Percentiles rank a stretch among this genome's conserved stretches.
phyloP scores from a whole-genome alignment of 2,797 vertebrate species.

The Sardinella longiceps region DNA sequence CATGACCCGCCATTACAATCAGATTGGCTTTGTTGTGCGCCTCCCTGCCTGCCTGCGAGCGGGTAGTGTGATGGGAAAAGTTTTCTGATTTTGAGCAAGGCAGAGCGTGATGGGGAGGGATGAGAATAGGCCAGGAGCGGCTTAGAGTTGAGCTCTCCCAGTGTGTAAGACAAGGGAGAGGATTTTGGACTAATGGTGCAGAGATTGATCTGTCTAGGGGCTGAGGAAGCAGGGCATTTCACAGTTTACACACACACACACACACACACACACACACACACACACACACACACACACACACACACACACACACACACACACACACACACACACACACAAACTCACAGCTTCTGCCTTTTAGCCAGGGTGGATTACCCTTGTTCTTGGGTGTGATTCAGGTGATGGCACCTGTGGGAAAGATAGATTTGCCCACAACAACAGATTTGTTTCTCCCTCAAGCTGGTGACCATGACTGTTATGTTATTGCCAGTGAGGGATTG shows the following conservation, averaged over 20 bases:
- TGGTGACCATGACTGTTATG: not conserved
- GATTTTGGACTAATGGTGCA: not conserved
- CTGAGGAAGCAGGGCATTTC: not conserved
- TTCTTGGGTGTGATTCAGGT: not conserved
- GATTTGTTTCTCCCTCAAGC: not conserved
- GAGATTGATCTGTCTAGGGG: not conserved
- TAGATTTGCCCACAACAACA: not conserved
- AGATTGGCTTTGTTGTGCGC: not conserved
- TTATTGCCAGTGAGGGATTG: not conserved
- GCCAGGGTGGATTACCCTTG: not conserved
- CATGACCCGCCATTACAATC: not conserved
- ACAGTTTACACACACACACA: not conserved
- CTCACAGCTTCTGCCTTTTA: not conserved
- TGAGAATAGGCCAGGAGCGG: not conserved
- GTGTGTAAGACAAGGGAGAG: not conserved
- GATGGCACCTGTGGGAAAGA: not conserved
- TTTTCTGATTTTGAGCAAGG: not conserved
- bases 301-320: conserved; percentile 10
- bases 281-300: conserved; percentile 14
- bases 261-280: not conserved
- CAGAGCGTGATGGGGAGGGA: not conserved
- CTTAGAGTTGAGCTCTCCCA: not conserved
- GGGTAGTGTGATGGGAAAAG: not conserved
- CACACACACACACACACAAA: not conserved
- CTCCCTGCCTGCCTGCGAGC: not conserved